Percentiles rank a stretch among this genome's conserved stretches.
These are phyloP conservation scores for Yponomeuta sedellus DNA, from an alignment of 2,888 invertebrate genomes.

Conservation along the genomic window DNA sequence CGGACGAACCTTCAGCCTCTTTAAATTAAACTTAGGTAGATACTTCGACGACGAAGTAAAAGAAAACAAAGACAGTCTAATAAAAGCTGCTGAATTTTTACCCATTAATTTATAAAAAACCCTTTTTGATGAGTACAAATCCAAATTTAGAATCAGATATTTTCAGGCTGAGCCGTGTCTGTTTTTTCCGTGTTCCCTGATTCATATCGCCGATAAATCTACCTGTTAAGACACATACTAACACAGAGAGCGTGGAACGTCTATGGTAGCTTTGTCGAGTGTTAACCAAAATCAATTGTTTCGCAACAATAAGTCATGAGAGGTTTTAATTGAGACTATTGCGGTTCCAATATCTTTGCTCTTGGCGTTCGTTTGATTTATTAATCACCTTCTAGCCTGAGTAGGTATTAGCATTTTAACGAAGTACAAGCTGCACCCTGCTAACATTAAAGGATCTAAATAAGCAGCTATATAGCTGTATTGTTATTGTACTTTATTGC, in stretches of 20 bases:
- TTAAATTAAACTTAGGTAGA: neutral
- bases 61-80: neutral
- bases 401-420: neutral
- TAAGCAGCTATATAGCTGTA: too few relatives aligned
- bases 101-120: neutral
- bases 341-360: conserved; percentile 40
- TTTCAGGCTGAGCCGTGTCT: neutral
- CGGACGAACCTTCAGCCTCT: conserved; percentile 25
- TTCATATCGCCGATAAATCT: conserved; percentile 11
- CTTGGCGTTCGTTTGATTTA: conserved; percentile 9
- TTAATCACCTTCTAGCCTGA: conserved; percentile 1
- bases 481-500: too few relatives aligned
- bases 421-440: neutral
- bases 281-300: conserved; percentile 73
- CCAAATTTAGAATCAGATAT: neutral
- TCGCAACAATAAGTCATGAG: conserved; percentile 57
- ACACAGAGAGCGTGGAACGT: conserved; percentile 34
- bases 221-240: conserved; percentile 16
- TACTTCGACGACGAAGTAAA: neutral
- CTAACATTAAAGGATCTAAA: neutral
- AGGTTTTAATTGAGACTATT: conserved; percentile 65
- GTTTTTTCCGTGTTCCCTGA: neutral
- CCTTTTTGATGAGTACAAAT: neutral
- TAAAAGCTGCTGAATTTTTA: neutral
- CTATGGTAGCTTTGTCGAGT: conserved; percentile 57